Evolutionary conservation across 2,113 vertebrate genomes (phyloP).

Genomic region (Neotoma lepida): DNA sequence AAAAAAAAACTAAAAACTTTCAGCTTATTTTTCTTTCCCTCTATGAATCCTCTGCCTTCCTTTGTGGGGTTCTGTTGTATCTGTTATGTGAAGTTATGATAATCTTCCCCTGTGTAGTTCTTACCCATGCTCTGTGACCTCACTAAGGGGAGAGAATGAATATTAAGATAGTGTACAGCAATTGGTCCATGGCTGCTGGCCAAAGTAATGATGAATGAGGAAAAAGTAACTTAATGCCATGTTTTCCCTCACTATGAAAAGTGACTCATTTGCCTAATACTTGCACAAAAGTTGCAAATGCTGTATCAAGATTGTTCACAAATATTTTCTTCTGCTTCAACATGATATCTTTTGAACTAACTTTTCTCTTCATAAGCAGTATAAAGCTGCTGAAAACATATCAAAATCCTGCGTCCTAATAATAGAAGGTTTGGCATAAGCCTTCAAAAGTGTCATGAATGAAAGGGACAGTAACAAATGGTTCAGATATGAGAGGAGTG

Average conservation of each 20-base stretch:
- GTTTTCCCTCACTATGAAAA: background rate
- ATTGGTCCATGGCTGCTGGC: background rate
- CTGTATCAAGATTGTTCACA: background rate
- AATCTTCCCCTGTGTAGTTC: background rate
- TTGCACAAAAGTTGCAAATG: conserved; percentile 24
- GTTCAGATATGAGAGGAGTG: background rate
- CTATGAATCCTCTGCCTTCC: background rate
- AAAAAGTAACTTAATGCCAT: background rate
- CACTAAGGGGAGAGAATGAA: background rate
- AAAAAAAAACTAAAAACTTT: background rate
- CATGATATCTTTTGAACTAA: background rate
- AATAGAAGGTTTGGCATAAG: background rate
- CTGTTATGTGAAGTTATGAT: conserved; percentile 17
- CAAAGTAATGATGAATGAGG: background rate
- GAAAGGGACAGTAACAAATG: background rate
- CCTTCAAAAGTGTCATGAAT: background rate
- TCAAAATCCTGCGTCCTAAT: background rate
- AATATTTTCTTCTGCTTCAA: conserved; percentile 29
- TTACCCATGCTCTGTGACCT: background rate
- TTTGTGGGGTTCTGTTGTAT: background rate
- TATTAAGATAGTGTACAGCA: background rate
- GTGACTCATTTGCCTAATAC: background rate
- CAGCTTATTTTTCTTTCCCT: background rate
- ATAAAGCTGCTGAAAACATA: background rate
- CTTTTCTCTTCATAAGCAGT: conserved; percentile 14